These are phyloP conservation scores for Anneissia japonica DNA, from an alignment of 35 echinoderm and acorn worm species.

Conservation along the genomic window DNA sequence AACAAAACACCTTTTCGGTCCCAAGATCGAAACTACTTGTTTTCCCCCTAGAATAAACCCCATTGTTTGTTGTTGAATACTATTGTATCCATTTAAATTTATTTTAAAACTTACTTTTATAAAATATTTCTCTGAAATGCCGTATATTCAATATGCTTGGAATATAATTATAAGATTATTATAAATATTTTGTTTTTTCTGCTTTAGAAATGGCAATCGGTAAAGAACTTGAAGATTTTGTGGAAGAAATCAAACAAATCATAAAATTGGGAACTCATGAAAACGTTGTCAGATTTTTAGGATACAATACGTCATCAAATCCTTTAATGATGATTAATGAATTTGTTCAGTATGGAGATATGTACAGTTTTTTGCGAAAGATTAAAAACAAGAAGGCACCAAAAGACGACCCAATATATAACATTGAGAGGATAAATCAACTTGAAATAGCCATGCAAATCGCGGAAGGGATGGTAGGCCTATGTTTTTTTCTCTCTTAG, in stretches of 20 bases:
- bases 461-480: neutral
- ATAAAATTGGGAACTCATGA: neutral
- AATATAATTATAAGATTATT: no score
- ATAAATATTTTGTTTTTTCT: neutral
- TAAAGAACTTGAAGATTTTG: neutral
- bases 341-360: neutral
- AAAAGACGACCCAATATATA: neutral
- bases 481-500: no score
- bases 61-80: no score
- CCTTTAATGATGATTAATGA: neutral
- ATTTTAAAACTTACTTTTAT: no score
- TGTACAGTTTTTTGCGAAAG: neutral
- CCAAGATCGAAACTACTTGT: no score
- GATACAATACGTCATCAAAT: neutral
- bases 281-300: neutral
- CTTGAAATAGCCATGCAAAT: neutral
- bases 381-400: neutral
- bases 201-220: neutral
- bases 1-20: no score
- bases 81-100: no score
- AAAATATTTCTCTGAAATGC: no score
- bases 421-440: neutral
- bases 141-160: no score
- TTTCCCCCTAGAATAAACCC: no score
- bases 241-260: neutral